Conservation (phyloP, 30 jellyfish, hydroid and myxozoan genomes). For the Aurelia sp. region DNA sequence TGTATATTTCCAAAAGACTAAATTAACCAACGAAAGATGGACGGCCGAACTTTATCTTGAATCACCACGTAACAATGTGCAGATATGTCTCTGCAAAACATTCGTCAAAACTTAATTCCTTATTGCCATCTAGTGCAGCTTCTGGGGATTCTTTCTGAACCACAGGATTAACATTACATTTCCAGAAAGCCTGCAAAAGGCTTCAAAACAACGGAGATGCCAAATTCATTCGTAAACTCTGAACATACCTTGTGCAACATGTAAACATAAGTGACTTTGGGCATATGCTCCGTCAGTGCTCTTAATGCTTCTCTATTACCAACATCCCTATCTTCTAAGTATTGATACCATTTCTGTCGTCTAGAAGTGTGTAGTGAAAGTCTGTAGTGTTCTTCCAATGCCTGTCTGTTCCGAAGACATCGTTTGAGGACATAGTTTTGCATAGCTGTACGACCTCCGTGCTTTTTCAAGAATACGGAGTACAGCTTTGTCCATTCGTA, state of each 20-base stretch:
- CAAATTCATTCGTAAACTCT: no score
- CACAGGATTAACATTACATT: no score
- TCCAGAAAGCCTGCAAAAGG: no score
- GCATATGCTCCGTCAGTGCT: constrained; percentile 96
- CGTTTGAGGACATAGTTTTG: constrained; percentile 87
- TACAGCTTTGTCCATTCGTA: constrained; percentile 94
- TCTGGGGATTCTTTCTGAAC: no score
- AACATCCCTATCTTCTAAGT: constrained; percentile 90
- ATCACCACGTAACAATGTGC: no score
- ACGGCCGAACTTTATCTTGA: no score
- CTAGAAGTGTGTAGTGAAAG: constrained; percentile 93
- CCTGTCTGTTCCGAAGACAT: constrained; percentile 91
- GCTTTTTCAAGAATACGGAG: constrained; percentile 82
- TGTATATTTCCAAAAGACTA: no score
- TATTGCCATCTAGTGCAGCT: no score
- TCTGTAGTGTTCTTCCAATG: constrained; percentile 94
- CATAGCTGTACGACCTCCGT: constrained; percentile 87
- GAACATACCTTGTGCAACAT: constrained; percentile 87
- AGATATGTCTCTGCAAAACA: no score
- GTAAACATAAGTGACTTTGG: constrained; percentile 90
- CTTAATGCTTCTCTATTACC: constrained; percentile 94
- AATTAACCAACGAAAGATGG: no score
- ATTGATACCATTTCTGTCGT: constrained; percentile 94
- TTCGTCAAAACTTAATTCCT: no score
- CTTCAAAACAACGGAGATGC: no score